Base-by-base conservation (phyloP, 2,113 vertebrate species). In the Clupea harengus region DNA sequence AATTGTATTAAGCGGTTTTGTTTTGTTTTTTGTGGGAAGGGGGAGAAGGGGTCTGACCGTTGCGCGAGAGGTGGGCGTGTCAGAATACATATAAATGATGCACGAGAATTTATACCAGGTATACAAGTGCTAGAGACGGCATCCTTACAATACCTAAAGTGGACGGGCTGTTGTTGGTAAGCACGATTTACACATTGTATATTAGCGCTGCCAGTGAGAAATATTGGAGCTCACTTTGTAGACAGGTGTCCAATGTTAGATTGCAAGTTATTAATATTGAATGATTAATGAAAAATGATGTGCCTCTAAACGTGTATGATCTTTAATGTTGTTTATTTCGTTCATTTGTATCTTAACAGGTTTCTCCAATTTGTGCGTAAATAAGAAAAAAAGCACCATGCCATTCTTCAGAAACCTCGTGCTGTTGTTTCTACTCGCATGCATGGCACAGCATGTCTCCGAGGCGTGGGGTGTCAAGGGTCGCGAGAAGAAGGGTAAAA, bases 11-110 rank as follows among this genome's bases (percentile, higher is more conserved):
- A 49, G 46, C 22, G 28, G 3, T 47, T 9, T 47, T n/a, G 39
- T 39, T 54, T 25, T 22, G 8, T 44, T 50, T 47, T 47, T 47
- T 39, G 39, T 1, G 39, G 39, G 39, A 39, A 10, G 46, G 47
- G 47, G 82, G 10, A 9, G 7, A 25, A 3, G 13, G 60, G 64
- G 64, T 32, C 25, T 72, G 64, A 7, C 64, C 18, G 22, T 39
- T 87, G 82, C n/a, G 50, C 18, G 82, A 22, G 28, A 45, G 52
- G 87, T 93, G 94, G 96, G 96, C 94, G 96, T 96, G 95, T 90
- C 92, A 85, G 50, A 82, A 81, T 88, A 82, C 88, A 83, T 94
- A 95, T 95, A 95, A 95, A 95, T 91, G 82, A 88, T 88, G 93
- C 88, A 89, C 8, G 45, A 0, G 67, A 44, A 44, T 50, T 81